phyloP scores from a whole-genome alignment of 23 tunicate species.

The Trididemnum miniatum region DNA sequence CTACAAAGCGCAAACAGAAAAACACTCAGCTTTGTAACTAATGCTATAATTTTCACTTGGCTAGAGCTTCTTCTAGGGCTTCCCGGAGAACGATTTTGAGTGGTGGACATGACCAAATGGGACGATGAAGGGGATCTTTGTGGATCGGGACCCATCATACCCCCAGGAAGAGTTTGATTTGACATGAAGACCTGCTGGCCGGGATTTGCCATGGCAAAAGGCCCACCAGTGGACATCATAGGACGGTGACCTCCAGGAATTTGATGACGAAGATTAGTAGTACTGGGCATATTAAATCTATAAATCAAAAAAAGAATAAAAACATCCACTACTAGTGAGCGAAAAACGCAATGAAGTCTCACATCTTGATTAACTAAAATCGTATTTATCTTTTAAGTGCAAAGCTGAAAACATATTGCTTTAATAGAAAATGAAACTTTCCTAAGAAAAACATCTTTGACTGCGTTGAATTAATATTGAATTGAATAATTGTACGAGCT shows the following conservation, averaged over 20 bases:
- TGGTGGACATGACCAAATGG: neutral
- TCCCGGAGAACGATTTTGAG: conserved; percentile 6
- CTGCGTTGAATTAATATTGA: too few species aligned
- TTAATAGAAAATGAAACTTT: too few species aligned
- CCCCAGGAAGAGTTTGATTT: conserved; percentile 26
- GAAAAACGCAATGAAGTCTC: too few species aligned
- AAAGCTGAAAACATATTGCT: too few species aligned
- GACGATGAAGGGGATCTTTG: conserved; percentile 1
- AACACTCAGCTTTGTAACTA: too few species aligned
- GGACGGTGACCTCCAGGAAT: neutral
- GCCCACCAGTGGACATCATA: neutral
- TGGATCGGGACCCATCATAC: conserved; percentile 59
- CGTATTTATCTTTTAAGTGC: too few species aligned
- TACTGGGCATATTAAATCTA: neutral
- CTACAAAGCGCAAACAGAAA: too few species aligned
- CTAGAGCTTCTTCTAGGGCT: conserved; percentile 21
- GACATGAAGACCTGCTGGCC: neutral
- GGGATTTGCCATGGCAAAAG: neutral
- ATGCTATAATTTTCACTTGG: neutral
- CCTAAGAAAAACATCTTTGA: too few species aligned
- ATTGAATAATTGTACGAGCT: too few species aligned
- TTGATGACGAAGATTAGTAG: neutral
- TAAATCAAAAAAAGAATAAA: too few species aligned
- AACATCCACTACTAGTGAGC: too few species aligned
- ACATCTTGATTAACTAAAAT: too few species aligned